Conservation (phyloP, 1,140 invertebrate genomes). For the Stegodyphus dumicola region DNA sequence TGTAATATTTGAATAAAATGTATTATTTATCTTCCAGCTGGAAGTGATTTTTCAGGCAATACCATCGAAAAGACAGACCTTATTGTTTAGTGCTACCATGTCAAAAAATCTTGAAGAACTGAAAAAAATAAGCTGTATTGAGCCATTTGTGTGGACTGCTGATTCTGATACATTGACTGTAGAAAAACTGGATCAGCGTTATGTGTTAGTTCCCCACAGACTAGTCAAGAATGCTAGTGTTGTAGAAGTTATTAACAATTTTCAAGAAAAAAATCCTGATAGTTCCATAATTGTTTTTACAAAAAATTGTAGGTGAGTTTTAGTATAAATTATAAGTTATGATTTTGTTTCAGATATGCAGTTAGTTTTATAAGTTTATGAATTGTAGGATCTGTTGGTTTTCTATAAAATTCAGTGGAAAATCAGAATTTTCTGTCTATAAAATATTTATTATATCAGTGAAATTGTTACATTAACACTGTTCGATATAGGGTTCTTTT, state of each 20-base stretch:
- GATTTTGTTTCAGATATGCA: too few species aligned
- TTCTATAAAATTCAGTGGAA: too few species aligned
- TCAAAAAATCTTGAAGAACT: conserved; percentile 84
- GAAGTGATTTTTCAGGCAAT: conserved; percentile 84
- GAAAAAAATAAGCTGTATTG: conserved; percentile 74
- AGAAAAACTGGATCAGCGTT: conserved; percentile 87
- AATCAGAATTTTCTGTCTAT: too few species aligned
- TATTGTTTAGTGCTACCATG: conserved; percentile 97
- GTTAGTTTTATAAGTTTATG: too few species aligned
- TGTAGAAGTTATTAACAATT: conserved; percentile 86
- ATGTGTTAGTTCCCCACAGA: conserved; percentile 83
- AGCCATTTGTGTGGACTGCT: conserved; percentile 69
- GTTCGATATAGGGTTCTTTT: too few species aligned
- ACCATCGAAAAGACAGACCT: conserved; percentile 83
- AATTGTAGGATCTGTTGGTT: too few species aligned
- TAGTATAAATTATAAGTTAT: background rate
- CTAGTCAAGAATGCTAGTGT: conserved; percentile 90
- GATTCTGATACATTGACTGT: conserved; percentile 81
- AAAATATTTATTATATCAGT: too few species aligned
- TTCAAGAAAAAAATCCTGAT: conserved; percentile 76
- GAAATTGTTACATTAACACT: too few species aligned
- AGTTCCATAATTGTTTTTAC: conserved; percentile 93
- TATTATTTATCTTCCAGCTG: conserved; percentile 68
- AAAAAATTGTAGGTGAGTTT: conserved; percentile 88
- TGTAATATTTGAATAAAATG: too few species aligned